phyloP scores from a whole-genome alignment of 2,797 vertebrate genomes.

The Meriones psammophilus region DNA sequence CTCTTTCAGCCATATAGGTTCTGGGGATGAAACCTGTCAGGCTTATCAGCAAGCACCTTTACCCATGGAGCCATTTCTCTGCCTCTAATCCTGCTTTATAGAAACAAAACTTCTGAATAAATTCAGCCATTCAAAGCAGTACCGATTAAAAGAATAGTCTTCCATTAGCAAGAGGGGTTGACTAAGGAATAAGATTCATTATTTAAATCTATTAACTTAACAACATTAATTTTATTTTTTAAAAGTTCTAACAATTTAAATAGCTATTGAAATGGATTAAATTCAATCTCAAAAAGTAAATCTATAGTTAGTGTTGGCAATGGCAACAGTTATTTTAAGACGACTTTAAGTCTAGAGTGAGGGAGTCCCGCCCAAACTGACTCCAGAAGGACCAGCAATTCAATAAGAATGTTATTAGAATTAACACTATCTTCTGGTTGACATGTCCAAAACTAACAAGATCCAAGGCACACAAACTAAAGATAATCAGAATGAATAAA shows the following conservation, averaged over 20 bases:
- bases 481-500: conserved; percentile 42
- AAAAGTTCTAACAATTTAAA: conserved; percentile 39
- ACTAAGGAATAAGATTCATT: conserved; percentile 20
- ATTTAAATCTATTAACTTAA: conserved; percentile 56
- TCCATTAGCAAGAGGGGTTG: conserved; percentile 22
- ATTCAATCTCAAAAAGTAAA: not conserved
- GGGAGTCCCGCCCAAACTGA: conserved; percentile 19
- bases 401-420: not conserved
- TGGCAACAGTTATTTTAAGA: conserved; percentile 15
- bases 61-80: not conserved
- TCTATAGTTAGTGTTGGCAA: conserved; percentile 26
- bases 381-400: conserved; percentile 52
- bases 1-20: not conserved
- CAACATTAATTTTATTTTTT: conserved; percentile 41
- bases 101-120: conserved; percentile 56
- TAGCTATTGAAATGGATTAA: conserved; percentile 31
- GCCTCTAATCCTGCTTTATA: conserved; percentile 34
- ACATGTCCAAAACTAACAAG: conserved; percentile 48
- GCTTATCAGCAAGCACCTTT: not conserved
- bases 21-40: not conserved
- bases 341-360: conserved; percentile 50
- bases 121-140: conserved; percentile 25
- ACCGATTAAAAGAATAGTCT: conserved; percentile 62
- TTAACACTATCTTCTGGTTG: not conserved
- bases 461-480: conserved; percentile 57